Conservation (phyloP, 2,797 vertebrate species). For the Melanotaenia nigrans region DNA sequence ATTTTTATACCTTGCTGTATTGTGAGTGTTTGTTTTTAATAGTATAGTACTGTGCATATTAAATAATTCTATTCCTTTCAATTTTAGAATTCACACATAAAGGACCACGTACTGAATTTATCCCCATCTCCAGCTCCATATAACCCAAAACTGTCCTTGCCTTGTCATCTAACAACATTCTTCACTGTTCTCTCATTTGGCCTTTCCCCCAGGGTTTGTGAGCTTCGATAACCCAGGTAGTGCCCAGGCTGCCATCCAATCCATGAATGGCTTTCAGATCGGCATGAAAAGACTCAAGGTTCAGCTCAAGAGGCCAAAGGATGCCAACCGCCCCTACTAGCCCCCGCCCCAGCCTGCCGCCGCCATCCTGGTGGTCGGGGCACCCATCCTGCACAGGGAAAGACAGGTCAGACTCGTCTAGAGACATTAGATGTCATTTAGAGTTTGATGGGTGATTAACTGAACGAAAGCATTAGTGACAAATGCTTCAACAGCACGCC, state of each 20-base stretch:
- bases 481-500: constrained; percentile 48
- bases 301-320: constrained; percentile 99
- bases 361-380: constrained; percentile 74
- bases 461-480: constrained; percentile 31
- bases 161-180: constrained; percentile 55
- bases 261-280: constrained; percentile 99
- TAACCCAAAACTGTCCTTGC: constrained; percentile 4
- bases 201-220: constrained; percentile 90
- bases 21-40: constrained; percentile 11
- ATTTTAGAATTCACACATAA: constrained; percentile 3
- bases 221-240: constrained; percentile 99
- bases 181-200: constrained; percentile 23
- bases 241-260: constrained; percentile 98
- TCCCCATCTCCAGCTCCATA: constrained; percentile 29
- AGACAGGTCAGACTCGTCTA: constrained; percentile 76
- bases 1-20: not conserved
- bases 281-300: constrained; percentile 99
- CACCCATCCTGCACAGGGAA: constrained; percentile 77
- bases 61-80: constrained; percentile 14
- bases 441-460: constrained; percentile 42
- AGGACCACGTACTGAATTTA: constrained; percentile 28
- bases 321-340: constrained; percentile 99
- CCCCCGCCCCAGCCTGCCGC: constrained; percentile 74
- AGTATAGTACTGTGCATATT: constrained; percentile 2
- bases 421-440: constrained; percentile 25